Evolutionary conservation across 2,797 vertebrate genomes (phyloP).

Genomic region (Sternotherus odoratus): DNA sequence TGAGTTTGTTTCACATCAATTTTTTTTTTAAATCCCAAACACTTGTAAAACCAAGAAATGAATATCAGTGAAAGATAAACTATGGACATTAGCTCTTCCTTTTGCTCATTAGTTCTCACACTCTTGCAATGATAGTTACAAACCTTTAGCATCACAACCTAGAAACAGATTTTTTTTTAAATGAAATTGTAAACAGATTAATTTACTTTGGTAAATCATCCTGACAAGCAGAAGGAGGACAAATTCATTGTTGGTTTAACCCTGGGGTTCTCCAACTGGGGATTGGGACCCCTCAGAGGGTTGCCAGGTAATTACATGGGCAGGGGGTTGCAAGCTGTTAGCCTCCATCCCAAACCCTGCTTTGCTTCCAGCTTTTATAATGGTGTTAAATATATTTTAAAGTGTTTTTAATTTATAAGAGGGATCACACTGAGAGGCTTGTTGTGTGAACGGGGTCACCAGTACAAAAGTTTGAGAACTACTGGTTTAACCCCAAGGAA

Average conservation of each 20-base stretch:
- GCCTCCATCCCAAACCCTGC: too few species aligned
- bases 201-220: conserved; percentile 40
- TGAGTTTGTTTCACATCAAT: conserved; percentile 23
- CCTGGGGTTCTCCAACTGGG: not conserved
- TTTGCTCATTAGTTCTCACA: conserved; percentile 23
- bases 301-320: too few species aligned
- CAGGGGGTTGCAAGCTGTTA: too few species aligned
- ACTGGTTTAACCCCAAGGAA: not conserved
- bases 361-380: too few species aligned
- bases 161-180: conserved; percentile 14
- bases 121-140: not conserved
- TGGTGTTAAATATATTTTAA: too few species aligned
- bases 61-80: conserved; percentile 3
- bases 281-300: too few species aligned
- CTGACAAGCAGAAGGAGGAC: not conserved
- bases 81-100: not conserved
- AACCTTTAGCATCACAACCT: conserved; percentile 10
- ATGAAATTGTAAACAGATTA: conserved; percentile 26
- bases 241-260: not conserved
- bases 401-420: too few species aligned
- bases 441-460: too few species aligned
- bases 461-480: too few species aligned
- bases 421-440: too few species aligned
- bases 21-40: not conserved
- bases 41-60: conserved; percentile 12